Conservation (phyloP, 1,140 invertebrate species). For the Triops longicaudatus region DNA sequence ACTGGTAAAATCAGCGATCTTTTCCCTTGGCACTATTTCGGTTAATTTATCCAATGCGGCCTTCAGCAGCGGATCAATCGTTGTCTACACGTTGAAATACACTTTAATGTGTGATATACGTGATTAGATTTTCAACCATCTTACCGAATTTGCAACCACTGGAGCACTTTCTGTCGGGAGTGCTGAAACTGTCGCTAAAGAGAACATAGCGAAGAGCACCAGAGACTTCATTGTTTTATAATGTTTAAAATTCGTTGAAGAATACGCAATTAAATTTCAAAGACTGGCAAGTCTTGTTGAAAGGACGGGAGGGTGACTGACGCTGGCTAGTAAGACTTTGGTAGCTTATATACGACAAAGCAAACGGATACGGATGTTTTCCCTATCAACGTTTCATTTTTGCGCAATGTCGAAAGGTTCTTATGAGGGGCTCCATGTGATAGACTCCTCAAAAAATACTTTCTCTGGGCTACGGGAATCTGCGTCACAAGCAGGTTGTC, state of each 20-base stretch:
- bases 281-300: not conserved
- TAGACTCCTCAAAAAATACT: not conserved
- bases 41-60: conserved; percentile 8
- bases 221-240: not conserved
- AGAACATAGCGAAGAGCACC: not conserved
- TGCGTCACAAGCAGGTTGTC: not conserved
- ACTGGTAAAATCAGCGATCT: not conserved
- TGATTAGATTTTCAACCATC: not conserved
- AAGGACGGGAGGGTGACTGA: not conserved
- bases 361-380: not conserved
- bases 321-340: not conserved
- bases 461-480: not conserved
- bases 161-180: not conserved
- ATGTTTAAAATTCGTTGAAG: not conserved
- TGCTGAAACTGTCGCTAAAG: not conserved
- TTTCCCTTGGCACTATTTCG: not conserved
- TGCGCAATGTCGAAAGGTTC: no score
- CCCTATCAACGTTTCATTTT: not conserved
- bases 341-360: not conserved
- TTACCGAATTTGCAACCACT: not conserved
- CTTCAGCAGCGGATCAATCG: not conserved
- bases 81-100: not conserved
- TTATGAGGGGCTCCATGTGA: not conserved
- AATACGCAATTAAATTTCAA: not conserved
- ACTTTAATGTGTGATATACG: not conserved